phyloP scores from a whole-genome alignment of 2,888 invertebrate genomes.

The Ichneumon xanthorius region DNA sequence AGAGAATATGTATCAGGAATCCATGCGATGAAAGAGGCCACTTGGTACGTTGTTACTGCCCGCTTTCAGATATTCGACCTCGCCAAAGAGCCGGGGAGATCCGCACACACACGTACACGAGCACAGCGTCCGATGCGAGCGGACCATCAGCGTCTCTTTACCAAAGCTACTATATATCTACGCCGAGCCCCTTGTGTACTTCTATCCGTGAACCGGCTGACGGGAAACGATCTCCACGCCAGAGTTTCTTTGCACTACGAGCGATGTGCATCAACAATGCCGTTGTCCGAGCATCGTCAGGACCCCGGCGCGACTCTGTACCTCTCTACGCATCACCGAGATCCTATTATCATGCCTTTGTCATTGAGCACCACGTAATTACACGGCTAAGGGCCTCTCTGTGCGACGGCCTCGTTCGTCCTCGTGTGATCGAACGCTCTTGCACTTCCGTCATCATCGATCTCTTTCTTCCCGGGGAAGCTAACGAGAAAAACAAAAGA shows the following conservation, averaged over 20 bases:
- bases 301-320: slow-evolving; percentile 45
- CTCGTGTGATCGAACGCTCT: slow-evolving; percentile 56
- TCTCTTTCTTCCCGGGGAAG: slow-evolving; percentile 14
- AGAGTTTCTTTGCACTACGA: slow-evolving; percentile 46
- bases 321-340: slow-evolving; percentile 18
- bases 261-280: slow-evolving; percentile 43
- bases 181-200: slow-evolving; percentile 4
- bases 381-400: slow-evolving; percentile 51
- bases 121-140: slow-evolving; percentile 19
- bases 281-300: slow-evolving; percentile 47
- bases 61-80: slow-evolving; percentile 38
- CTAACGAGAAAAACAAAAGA: slow-evolving; percentile 22
- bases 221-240: slow-evolving; percentile 39
- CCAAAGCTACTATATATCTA: slow-evolving; percentile 23
- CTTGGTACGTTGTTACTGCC: slow-evolving; percentile 35
- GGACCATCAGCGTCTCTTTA: slow-evolving; percentile 32
- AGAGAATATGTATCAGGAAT: slow-evolving; percentile 28
- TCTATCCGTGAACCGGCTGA: slow-evolving; percentile 13
- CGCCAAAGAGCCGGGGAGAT: slow-evolving; percentile 30
- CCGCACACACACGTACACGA: slow-evolving; percentile 1
- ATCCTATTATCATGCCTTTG: slow-evolving; percentile 57
- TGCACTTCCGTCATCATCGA: slow-evolving; percentile 8
- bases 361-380: slow-evolving; percentile 67
- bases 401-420: slow-evolving; percentile 49
- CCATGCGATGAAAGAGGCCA: slow-evolving; percentile 24